Evolutionary conservation across 2,797 vertebrate species (phyloP).

Genomic region (Cygnus olor): DNA sequence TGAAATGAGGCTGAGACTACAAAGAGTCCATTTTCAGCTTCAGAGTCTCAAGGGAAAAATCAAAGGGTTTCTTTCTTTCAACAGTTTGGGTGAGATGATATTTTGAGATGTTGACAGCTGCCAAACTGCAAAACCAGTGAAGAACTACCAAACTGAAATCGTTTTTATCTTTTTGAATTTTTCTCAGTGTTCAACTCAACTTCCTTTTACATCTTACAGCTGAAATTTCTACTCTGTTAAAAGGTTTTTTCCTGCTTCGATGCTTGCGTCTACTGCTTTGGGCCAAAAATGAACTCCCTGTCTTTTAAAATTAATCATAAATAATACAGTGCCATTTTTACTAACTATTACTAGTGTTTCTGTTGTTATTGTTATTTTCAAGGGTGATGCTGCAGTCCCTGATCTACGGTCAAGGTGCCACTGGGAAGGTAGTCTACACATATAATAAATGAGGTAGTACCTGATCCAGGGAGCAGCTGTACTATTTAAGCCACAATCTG

Average conservation of each 20-base stretch:
- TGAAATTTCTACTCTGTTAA: conserved; percentile 19
- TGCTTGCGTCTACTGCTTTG: neutral
- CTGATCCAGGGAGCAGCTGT: neutral
- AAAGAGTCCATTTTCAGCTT: conserved; percentile 80
- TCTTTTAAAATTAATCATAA: neutral
- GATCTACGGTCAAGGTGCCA: neutral
- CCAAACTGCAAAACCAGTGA: conserved; percentile 75
- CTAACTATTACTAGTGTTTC: neutral
- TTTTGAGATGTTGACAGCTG: conserved; percentile 82
- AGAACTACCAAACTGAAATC: conserved; percentile 59
- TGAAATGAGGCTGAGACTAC: conserved; percentile 76
- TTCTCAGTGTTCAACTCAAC: conserved; percentile 46
- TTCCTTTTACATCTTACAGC: conserved; percentile 1
- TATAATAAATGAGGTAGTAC: neutral
- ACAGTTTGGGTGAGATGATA: conserved; percentile 78
- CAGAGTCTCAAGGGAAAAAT: conserved; percentile 74
- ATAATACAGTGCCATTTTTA: neutral
- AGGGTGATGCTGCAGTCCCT: neutral
- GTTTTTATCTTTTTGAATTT: conserved; percentile 68
- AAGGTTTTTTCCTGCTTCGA: neutral
- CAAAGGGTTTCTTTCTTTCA: conserved; percentile 80
- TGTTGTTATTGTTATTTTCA: neutral
- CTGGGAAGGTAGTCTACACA: neutral
- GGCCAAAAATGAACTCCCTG: neutral
- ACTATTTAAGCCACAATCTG: neutral